Percentiles rank a stretch among this genome's conserved stretches.
These are phyloP conservation scores for Andrena dorsata DNA, from an alignment of 2,888 invertebrate species.

Conservation along the genomic window DNA sequence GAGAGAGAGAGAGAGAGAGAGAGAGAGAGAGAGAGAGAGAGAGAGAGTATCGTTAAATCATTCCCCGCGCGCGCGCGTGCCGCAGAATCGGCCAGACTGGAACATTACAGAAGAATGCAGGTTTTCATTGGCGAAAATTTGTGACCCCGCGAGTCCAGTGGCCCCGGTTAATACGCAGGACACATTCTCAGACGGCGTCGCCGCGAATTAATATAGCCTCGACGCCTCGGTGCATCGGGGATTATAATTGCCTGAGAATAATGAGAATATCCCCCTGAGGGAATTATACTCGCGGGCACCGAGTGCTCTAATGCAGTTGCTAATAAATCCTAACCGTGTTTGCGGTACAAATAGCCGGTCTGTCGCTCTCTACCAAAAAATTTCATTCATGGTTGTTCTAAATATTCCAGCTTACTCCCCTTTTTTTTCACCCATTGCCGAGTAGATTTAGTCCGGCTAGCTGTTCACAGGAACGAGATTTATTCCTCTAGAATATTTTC, in stretches of 20 bases:
- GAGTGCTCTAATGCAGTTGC: slow-evolving; percentile 63
- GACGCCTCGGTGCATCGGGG: slow-evolving; percentile 66
- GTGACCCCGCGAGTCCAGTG: slow-evolving; percentile 64
- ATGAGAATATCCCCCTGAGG: slow-evolving; percentile 70
- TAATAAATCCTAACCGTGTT: slow-evolving; percentile 64
- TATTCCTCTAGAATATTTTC: background rate
- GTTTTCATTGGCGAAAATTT: slow-evolving; percentile 69
- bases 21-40: background rate
- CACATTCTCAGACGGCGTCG: slow-evolving; percentile 78
- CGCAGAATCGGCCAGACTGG: slow-evolving; percentile 44
- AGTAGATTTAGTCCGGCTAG: background rate
- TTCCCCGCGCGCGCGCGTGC: slow-evolving; percentile 17
- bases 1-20: background rate
- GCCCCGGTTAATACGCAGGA: slow-evolving; percentile 71
- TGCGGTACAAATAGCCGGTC: slow-evolving; percentile 35
- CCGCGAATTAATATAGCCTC: slow-evolving; percentile 76
- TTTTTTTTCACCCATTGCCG: background rate
- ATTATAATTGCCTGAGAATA: slow-evolving; percentile 75
- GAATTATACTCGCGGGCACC: slow-evolving; percentile 62
- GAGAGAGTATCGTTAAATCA: slow-evolving; percentile 49
- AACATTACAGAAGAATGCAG: slow-evolving; percentile 57
- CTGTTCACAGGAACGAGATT: background rate
- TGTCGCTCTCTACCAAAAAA: slow-evolving; percentile 26
- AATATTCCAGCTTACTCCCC: too few relatives aligned
- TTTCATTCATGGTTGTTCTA: slow-evolving; percentile 43